Base-by-base conservation (phyloP, 2,888 invertebrate genomes). In the Sphaerophoria rueppellii region DNA sequence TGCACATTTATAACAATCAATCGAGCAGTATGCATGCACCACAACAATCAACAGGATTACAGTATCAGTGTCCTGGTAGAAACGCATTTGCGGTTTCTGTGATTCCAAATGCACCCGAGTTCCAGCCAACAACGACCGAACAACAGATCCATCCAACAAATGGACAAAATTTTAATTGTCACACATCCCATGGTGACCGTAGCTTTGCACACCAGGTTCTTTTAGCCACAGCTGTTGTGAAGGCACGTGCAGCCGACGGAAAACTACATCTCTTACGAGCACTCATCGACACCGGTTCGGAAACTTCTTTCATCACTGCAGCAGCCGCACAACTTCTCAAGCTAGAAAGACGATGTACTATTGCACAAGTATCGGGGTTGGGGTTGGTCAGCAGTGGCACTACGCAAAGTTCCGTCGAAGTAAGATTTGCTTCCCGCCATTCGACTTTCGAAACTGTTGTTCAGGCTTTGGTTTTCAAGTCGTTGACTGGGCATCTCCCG, bases 281-380 rank as follows among this genome's bases (percentile, higher is more conserved):
- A 11, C 35, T 71, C 2, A n/a, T 46, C 7, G 58, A 71, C 34
- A 48, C 46, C 0, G 55, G 43, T 12, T 55, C 69, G 4, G 43
- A 70, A 34, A 40, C 32, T 3, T 16, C 40, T 35, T 46, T 70
- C 6, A 57, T 58, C n/a, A 34, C 35, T 2, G 71, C 43, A 71
- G n/a, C n/a, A n/a, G n/a, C n/a, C n/a, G n/a, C n/a, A n/a, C n/a
- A n/a, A n/a, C n/a, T n/a, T n/a, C n/a, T 48, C n/a, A 48, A 48
- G 48, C 48, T 48, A 48, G 14, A 48, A 48, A 48, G 14, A 32
- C 60, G 40, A 9, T 34, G 58, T 12, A 58, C 58, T 5, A 46
- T 54, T 34, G 43, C 55, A 4, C 55, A 65, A 7, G 32, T 60
- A 11, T 43, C 52, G 0, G 54, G 37, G n/a, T n/a, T n/a, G n/a